Conservation (phyloP, 2,797 vertebrate species). For the Acanthurus lineatus region DNA sequence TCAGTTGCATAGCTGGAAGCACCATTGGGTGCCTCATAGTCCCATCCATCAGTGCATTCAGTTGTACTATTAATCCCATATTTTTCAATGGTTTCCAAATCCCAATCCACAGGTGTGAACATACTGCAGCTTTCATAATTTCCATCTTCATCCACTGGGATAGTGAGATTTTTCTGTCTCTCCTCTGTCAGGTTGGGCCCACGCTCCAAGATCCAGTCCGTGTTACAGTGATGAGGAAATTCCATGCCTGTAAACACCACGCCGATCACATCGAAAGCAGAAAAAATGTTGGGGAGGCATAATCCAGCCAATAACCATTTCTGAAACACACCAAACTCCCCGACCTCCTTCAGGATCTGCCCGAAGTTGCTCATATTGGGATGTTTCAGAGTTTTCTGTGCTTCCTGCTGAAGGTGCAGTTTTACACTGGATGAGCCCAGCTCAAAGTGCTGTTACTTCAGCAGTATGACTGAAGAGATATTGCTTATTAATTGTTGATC, state of each 20-base stretch:
- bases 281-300: constrained; percentile 80
- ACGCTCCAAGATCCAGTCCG: constrained; percentile 86
- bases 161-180: constrained; percentile 84
- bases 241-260: constrained; percentile 88
- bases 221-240: constrained; percentile 88
- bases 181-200: constrained; percentile 86
- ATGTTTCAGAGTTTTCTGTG: too few species aligned
- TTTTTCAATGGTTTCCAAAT: constrained; percentile 81
- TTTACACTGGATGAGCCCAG: background rate
- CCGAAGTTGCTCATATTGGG: constrained; percentile 82
- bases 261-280: constrained; percentile 86
- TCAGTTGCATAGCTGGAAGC: constrained; percentile 77
- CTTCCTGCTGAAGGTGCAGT: background rate
- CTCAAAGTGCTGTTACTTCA: too few species aligned
- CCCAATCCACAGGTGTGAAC: constrained; percentile 87
- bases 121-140: constrained; percentile 87
- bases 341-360: constrained; percentile 84
- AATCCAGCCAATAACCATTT: constrained; percentile 83
- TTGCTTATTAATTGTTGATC: too few species aligned
- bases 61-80: constrained; percentile 86
- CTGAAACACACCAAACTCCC: constrained; percentile 91
- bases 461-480: too few species aligned
- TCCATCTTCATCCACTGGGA: constrained; percentile 82
- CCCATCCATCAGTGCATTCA: constrained; percentile 84
- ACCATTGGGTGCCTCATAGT: constrained; percentile 77